A percentile compares a stretch with the other conserved stretches of the same genome.
Evolutionary conservation across 2,797 vertebrate species (phyloP).

Genomic region (Leuciscus waleckii): DNA sequence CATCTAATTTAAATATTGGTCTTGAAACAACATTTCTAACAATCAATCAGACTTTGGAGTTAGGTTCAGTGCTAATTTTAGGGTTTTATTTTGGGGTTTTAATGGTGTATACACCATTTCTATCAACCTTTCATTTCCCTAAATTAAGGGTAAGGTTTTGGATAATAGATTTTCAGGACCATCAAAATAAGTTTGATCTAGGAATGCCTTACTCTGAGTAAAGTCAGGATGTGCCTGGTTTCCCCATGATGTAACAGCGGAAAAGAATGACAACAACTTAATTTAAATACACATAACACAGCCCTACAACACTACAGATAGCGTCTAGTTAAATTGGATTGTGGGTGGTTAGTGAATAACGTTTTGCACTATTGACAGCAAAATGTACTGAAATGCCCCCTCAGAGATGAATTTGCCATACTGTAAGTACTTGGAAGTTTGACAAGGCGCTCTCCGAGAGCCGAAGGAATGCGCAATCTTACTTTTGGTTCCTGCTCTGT

Average conservation of each 20-base stretch:
- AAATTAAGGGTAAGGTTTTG: not conserved
- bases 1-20: not conserved
- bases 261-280: not conserved
- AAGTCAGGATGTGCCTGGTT: not conserved
- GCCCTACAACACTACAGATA: not conserved
- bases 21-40: not conserved
- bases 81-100: too few species aligned
- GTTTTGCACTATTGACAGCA: not conserved
- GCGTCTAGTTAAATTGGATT: not conserved
- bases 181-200: not conserved
- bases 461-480: not conserved
- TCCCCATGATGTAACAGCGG: not conserved
- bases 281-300: not conserved
- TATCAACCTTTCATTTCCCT: not conserved
- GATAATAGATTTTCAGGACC: not conserved
- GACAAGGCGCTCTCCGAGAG: not conserved
- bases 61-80: too few species aligned
- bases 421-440: constrained; percentile 29
- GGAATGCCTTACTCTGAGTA: not conserved
- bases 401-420: not conserved
- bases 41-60: not conserved
- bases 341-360: not conserved
- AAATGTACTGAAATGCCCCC: constrained; percentile 6
- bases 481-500: constrained; percentile 17
- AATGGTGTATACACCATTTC: too few species aligned